Conservation (phyloP, 2,113 vertebrate genomes). For the Burhinus bistriatus region DNA sequence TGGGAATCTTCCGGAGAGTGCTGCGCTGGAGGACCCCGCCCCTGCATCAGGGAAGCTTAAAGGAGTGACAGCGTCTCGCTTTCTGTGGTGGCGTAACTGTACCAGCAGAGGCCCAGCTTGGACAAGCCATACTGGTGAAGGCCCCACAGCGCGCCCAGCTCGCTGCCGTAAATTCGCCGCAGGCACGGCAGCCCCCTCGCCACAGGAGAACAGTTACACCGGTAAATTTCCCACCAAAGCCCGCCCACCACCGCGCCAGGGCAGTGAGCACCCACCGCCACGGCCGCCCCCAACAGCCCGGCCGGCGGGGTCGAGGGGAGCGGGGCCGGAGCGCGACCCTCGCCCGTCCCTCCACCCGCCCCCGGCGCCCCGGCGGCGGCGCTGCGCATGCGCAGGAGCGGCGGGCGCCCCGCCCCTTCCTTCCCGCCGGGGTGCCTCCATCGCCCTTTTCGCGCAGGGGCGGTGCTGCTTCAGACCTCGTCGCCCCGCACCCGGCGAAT, state of each 20-base stretch:
- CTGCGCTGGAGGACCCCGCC: neutral
- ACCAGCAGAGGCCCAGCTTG: fast-evolving
- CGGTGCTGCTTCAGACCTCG: fast-evolving
- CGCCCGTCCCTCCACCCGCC: fast-evolving
- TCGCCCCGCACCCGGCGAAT: fast-evolving
- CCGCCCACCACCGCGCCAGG: neutral
- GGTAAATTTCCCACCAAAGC: no score
- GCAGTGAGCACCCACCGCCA: fast-evolving
- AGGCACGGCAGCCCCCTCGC: neutral
- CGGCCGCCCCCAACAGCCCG: fast-evolving
- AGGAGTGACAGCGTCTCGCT: no score
- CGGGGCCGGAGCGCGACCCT: fast-evolving
- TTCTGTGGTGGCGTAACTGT: fast-evolving
- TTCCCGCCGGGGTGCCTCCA: neutral
- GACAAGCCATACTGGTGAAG: no score
- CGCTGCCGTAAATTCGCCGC: neutral
- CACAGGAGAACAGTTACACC: neutral
- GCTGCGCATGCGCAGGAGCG: neutral
- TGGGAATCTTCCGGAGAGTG: fast-evolving
- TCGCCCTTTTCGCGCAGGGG: fast-evolving
- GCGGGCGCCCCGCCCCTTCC: no score
- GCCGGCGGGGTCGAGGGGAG: no score
- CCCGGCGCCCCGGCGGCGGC: fast-evolving
- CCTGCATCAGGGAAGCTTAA: no score
- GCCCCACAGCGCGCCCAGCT: neutral